Base-by-base conservation (phyloP, 2,888 invertebrate genomes). In the Aphidoletes aphidimyza region DNA sequence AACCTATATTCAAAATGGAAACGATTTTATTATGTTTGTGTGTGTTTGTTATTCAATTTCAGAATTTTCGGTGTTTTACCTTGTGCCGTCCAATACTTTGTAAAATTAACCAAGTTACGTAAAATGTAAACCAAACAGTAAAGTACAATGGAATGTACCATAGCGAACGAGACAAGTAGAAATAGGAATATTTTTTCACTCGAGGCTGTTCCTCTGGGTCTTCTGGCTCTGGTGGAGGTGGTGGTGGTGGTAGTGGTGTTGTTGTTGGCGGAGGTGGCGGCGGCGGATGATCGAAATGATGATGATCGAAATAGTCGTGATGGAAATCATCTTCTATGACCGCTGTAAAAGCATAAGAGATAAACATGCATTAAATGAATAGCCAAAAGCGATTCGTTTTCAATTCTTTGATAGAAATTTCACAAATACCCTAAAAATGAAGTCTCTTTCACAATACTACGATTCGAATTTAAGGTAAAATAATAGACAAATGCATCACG, bases 61-160 rank as follows among this genome's bases (percentile, higher is more conserved):
- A 26, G 30, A 45, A 45, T 45, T 45, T 5, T 26, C 8, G 14
- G 11, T 45, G n/a, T 11, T 34, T 85, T 84, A 93, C 92, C 89
- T 94, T 94, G 88, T 94, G 94, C 54, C 94, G 91, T 11, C 93
- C 93, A 86, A 94, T 92, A 17, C 94, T 93, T 88, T 93, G 93
- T 36, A 94, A 88, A 85, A 94, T 93, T 36, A 94, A 88, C 85
- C 93, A 92, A 0, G 93, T 91, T 0, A 94, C 92, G 87, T 94
- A 94, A 86, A 93, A 91, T 86, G 89, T 89, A 85, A 90, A 90
- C 89, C 89, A 94, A 9, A 94, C 92, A 84, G 93, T 93, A 87
- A 94, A 94, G 88, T 94, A 94, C 81, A 94, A 88, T 0, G 94
- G 94, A 85, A 94, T 91, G 87, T 94, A 94, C 93, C 94, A 94